Evolutionary conservation across 1,140 invertebrate species (phyloP), one percentile per base, ranked within the genome.

Genomic region (Zeugodacus cucurbitae): DNA sequence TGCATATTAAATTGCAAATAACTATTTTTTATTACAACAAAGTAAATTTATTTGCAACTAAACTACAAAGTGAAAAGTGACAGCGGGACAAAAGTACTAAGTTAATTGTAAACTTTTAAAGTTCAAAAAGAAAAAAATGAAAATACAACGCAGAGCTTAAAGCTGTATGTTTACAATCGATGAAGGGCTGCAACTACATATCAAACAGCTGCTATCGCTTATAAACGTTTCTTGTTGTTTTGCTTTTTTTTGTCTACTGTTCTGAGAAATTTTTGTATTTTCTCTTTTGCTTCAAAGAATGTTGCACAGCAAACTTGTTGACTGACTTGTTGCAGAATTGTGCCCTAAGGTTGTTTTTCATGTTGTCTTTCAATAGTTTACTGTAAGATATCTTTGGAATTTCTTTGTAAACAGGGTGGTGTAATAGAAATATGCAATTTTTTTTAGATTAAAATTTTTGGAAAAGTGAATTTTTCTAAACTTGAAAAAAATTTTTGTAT

Each of bases 21-120:
- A 20, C 17, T 3, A 44, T 78, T 4, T 44, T 44, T 41, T 78
- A 41, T 41, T 74, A 74, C 62, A 29, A 64, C 62, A 34, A n/a
- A 10, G 70, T 78, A 22, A 37, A n/a, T 70, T 44, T 44, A 2
- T 29, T 44, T 1, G 20, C 22, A 78, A 78, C 70, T 41, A 78
- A 17, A 32, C 14, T 34, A 3, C 64, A 11, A 44, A 44, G 17
- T 41, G 37, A 44, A 78, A 78, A 78, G 17, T 78, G 37, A 10
- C 22, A 78, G 22, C 34, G n/a, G 14, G 70, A 44, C 70, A 41
- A n/a, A 78, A 78, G 70, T 41, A n/a, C 37, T 22, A 78, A 78
- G 70, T 78, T 78, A 78, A 78, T 78, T 78, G 70, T 78, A 78
- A 78, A 78, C 70, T 78, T 70, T 70, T 70, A 17, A 70, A 70